A percentile compares a stretch with the other conserved stretches of the same genome.
These are phyloP conservation scores for Atta texana DNA, from an alignment of 1,140 invertebrate species.

Conservation along the genomic window DNA sequence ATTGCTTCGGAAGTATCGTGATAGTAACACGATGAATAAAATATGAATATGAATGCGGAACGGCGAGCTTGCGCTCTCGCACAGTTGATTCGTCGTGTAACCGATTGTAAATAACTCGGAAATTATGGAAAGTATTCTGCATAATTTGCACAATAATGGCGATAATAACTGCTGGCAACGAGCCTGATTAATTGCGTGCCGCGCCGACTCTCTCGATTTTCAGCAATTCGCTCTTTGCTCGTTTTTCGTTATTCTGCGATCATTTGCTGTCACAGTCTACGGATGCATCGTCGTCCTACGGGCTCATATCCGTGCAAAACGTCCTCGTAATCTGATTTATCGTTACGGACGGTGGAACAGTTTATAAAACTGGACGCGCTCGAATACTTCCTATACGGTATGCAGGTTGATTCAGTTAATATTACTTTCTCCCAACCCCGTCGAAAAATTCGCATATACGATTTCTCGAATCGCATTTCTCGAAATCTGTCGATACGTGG, in stretches of 20 bases:
- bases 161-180: constrained; percentile 54
- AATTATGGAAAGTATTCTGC: constrained; percentile 62
- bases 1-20: background rate
- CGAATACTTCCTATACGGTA: constrained; percentile 45
- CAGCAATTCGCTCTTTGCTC: constrained; percentile 42
- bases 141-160: constrained; percentile 60
- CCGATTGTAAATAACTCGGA: constrained; percentile 55
- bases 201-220: constrained; percentile 48
- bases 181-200: constrained; percentile 51
- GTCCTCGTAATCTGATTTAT: constrained; percentile 79
- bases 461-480: constrained; percentile 2
- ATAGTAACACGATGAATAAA: background rate
- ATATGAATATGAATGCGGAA: constrained; percentile 41
- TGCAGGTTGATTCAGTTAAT: constrained; percentile 47
- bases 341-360: constrained; percentile 57
- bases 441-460: background rate
- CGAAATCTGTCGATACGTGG: background rate
- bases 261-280: constrained; percentile 31
- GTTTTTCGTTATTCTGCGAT: constrained; percentile 56
- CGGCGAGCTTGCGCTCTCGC: background rate
- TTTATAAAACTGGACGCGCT: constrained; percentile 61
- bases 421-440: background rate
- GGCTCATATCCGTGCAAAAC: constrained; percentile 63
- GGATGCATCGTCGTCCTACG: constrained; percentile 46
- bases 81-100: constrained; percentile 46